Evolutionary conservation across 2,888 invertebrate species (phyloP).

Genomic region (Drosophila prostipennis): DNA sequence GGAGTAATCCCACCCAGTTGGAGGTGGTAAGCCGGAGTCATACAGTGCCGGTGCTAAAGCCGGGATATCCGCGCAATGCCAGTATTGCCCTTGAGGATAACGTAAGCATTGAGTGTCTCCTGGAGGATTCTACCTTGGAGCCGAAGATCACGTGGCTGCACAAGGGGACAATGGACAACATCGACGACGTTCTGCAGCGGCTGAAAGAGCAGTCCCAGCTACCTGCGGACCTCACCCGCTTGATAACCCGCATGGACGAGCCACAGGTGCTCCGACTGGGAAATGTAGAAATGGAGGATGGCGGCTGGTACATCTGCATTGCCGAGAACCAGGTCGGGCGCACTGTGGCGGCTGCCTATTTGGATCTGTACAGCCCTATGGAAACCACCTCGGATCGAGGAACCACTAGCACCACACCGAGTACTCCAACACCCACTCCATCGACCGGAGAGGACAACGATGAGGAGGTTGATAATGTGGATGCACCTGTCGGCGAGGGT

Average conservation of each 20-base stretch:
- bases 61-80: constrained; percentile 90
- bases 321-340: constrained; percentile 94
- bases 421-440: constrained; percentile 20
- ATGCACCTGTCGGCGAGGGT: constrained; percentile 22
- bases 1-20: constrained; percentile 87
- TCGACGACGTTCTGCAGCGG: constrained; percentile 31
- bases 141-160: constrained; percentile 91
- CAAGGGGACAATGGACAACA: constrained; percentile 39
- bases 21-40: constrained; percentile 92
- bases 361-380: constrained; percentile 83
- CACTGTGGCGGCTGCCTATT: constrained; percentile 91
- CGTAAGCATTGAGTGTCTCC: constrained; percentile 89
- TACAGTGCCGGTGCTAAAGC: constrained; percentile 85
- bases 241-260: constrained; percentile 81
- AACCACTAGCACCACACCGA: constrained; percentile 14
- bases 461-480: constrained; percentile 25
- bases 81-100: constrained; percentile 90
- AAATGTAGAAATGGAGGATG: constrained; percentile 93
- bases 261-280: constrained; percentile 91
- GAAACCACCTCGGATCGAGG: constrained; percentile 12
- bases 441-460: constrained; percentile 16
- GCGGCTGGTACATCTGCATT: constrained; percentile 98
- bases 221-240: not conserved
- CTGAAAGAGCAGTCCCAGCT: constrained; percentile 23
- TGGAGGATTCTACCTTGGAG: constrained; percentile 89